Evolutionary conservation across 2,888 invertebrate genomes (phyloP).

Genomic region (Liopterus haemorrhoidalis): DNA sequence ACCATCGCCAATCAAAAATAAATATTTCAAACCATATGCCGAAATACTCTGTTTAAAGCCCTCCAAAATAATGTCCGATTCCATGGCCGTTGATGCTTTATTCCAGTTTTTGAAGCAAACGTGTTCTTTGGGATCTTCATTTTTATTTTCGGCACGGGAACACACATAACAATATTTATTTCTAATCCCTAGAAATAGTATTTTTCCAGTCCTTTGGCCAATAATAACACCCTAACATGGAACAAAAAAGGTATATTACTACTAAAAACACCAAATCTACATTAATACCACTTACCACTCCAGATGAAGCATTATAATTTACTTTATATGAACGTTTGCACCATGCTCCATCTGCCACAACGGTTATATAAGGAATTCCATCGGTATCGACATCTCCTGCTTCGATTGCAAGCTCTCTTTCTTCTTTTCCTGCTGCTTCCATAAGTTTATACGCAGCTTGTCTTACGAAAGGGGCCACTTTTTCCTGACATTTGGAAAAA

Average conservation of each 20-base stretch:
- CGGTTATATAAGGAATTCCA: constrained; percentile 9
- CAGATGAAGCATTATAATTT: constrained; percentile 7
- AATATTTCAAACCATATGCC: constrained; percentile 24
- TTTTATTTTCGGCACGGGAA: constrained; percentile 6
- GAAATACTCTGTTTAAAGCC: constrained; percentile 21
- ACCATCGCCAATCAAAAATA: constrained; percentile 24
- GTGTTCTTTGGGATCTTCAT: constrained; percentile 15
- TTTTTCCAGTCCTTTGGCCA: constrained; percentile 7
- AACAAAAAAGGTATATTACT: neutral
- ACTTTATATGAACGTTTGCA: constrained; percentile 13
- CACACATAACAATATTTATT: constrained; percentile 11
- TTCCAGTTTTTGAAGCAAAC: constrained; percentile 27
- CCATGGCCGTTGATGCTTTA: constrained; percentile 24
- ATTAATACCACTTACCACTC: constrained; percentile 4
- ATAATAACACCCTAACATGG: constrained; percentile 10
- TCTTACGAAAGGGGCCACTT: neutral
- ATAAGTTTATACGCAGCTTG: neutral
- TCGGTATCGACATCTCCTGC: constrained; percentile 5
- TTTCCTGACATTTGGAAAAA: constrained; percentile 4
- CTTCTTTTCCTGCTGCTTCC: constrained; percentile 10
- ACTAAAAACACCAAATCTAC: neutral
- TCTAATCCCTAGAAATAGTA: constrained; percentile 6
- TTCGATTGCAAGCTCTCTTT: constrained; percentile 5
- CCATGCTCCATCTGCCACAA: constrained; percentile 10
- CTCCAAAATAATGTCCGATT: constrained; percentile 23